A percentile compares a stretch with the other conserved stretches of the same genome.
These are phyloP conservation scores for Ploceus nigricollis DNA, from an alignment of 2,113 vertebrate genomes.

Conservation along the genomic window DNA sequence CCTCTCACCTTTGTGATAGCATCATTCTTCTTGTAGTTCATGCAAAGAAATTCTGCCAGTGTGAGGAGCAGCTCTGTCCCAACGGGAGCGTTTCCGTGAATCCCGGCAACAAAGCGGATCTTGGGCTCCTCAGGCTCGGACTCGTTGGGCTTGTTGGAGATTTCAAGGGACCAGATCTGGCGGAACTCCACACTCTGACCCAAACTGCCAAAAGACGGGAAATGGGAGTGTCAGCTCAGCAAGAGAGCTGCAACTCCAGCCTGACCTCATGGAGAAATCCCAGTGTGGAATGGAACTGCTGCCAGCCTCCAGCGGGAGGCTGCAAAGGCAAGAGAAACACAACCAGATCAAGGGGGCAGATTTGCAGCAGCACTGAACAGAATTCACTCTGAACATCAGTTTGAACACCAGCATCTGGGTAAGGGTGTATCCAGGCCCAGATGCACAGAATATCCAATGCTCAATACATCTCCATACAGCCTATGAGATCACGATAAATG, in stretches of 20 bases:
- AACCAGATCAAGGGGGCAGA: background rate
- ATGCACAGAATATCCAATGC: background rate
- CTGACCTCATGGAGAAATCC: background rate
- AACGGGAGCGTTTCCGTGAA: constrained; percentile 93
- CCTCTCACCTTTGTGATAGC: constrained; percentile 86
- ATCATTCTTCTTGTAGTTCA: constrained; percentile 91
- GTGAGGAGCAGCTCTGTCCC: constrained; percentile 93
- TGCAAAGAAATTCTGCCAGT: constrained; percentile 89
- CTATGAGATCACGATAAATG: rapidly evolving
- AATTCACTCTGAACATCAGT: background rate
- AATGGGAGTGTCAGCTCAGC: background rate
- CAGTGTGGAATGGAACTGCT: rapidly evolving
- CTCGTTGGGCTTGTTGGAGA: constrained; percentile 89
- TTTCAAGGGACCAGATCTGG: constrained; percentile 91
- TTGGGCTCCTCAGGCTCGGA: constrained; percentile 89
- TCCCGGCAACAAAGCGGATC: constrained; percentile 91
- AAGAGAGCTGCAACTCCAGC: background rate
- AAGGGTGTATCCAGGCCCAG: background rate
- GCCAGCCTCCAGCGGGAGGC: background rate
- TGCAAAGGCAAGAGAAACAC: background rate
- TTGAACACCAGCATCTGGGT: background rate
- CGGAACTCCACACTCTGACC: constrained; percentile 89
- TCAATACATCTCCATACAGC: background rate
- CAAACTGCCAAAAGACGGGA: constrained; percentile 76
- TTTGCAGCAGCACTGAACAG: background rate